phyloP scores from a whole-genome alignment of 2,797 vertebrate species.

The Poeciliopsis infans region DNA sequence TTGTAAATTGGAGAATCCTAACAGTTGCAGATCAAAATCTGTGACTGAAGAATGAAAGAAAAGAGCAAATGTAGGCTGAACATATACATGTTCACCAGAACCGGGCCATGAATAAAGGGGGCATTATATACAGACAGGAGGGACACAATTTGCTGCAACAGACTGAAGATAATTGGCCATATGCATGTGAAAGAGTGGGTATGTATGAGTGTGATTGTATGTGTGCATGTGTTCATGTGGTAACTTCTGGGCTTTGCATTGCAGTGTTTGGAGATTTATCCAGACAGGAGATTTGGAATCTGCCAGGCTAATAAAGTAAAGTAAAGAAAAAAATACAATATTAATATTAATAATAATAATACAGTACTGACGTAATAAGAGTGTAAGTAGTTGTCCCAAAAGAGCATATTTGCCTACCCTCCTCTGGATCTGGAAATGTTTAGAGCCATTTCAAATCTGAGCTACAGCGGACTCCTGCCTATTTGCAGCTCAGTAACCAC shows the following conservation, averaged over 20 bases:
- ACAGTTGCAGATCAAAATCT: not conserved
- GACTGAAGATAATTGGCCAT: constrained; percentile 40
- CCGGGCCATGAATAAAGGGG: constrained; percentile 1
- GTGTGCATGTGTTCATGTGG: not conserved
- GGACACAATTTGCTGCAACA: constrained; percentile 37
- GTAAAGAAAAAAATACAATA: not conserved
- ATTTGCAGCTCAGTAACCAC: not conserved
- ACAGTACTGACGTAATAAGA: not conserved
- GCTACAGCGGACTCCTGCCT: too few relatives aligned
- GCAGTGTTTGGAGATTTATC: constrained; percentile 39
- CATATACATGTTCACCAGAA: constrained; percentile 8
- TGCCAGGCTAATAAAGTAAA: constrained; percentile 9
- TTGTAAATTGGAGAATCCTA: not conserved
- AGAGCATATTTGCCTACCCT: not conserved
- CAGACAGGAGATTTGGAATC: constrained; percentile 31
- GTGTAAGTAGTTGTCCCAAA: not conserved
- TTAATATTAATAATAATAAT: not conserved
- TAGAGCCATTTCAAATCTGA: not conserved
- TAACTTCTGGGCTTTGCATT: not conserved
- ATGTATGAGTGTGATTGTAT: constrained; percentile 2
- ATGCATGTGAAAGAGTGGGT: constrained; percentile 17
- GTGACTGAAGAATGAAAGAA: constrained; percentile 5
- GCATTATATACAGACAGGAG: constrained; percentile 31
- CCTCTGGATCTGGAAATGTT: not conserved
- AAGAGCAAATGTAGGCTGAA: constrained; percentile 10